These are phyloP conservation scores for Gari tellinella DNA, from an alignment of 2,888 invertebrate genomes.

Conservation along the genomic window DNA sequence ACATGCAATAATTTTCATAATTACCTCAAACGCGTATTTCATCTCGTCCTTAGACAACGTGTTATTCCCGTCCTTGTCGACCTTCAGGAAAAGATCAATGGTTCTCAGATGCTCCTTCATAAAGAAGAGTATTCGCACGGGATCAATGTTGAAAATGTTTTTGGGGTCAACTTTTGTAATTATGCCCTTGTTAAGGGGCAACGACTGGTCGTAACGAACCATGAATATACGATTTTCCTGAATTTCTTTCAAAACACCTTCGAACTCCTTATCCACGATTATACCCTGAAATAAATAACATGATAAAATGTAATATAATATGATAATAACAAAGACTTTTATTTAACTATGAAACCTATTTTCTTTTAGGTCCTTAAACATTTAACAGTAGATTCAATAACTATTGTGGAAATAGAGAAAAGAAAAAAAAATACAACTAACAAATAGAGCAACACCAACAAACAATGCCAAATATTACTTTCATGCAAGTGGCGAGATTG, in stretches of 20 bases:
- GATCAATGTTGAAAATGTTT: conserved; percentile 77
- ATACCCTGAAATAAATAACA: conserved; percentile 73
- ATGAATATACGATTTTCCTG: conserved; percentile 65
- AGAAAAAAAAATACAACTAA: too few relatives aligned
- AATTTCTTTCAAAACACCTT: conserved; percentile 69
- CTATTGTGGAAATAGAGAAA: too few relatives aligned
- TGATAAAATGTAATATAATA: too few relatives aligned
- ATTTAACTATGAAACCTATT: too few relatives aligned
- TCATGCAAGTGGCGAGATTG: too few relatives aligned
- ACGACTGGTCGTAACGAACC: conserved; percentile 68
- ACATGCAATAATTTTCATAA: neutral
- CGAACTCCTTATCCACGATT: conserved; percentile 80
- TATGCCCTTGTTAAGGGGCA: conserved; percentile 59
- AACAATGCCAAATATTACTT: too few relatives aligned
- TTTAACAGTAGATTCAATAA: too few relatives aligned
- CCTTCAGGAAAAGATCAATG: conserved; percentile 74
- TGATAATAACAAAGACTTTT: too few relatives aligned
- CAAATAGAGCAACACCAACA: too few relatives aligned
- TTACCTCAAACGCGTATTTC: conserved; percentile 72
- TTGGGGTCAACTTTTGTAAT: conserved; percentile 53
- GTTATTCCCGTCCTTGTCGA: conserved; percentile 68
- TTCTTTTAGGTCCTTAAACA: too few relatives aligned
- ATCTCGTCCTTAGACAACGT: conserved; percentile 69
- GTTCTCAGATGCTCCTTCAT: conserved; percentile 79
- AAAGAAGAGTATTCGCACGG: conserved; percentile 75